Base-by-base conservation (phyloP, 92 coral and sea anemone species). In the Montipora capitata region DNA sequence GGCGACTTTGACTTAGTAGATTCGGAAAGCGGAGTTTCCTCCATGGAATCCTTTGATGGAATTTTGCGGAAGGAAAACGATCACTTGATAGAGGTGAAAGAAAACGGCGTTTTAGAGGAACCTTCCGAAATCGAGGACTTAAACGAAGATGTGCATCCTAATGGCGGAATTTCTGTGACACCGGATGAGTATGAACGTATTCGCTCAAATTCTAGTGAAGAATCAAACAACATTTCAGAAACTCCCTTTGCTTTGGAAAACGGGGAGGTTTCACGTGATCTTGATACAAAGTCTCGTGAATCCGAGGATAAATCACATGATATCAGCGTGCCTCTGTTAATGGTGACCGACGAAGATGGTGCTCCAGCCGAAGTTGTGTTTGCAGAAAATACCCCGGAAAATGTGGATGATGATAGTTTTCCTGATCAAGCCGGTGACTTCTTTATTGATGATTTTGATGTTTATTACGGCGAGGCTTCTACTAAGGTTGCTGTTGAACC, bases 31-130 rank as follows among this genome's bases (percentile, higher is more conserved):
- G 98, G 98, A 2, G 98, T 95, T 10, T 95, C 98, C 3, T 95
- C 98, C 15, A 95, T 95, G 98, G 98, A 95, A 73, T 95, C 98
- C 14, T 91, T 95, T 40, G 98, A 95, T 58, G 94, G 95, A 11
- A 52, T 93, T 15, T 67, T 93, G 12, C 88, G 77, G 12, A 92
- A 85, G 48, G 87, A 85, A n/a, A 88, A 77, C 68, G 83, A 78
- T 56, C 80, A 91, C 41, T 70, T 56, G n/a, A 16, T 81, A 2
- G 84, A 79, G 11, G 91, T 66, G 69, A 61, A 54, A 20, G 85
- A 79, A 79, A 70, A 70, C 63, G 91, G 82, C 20, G 62, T 66
- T 39, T 58, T 58, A 7, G 92, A 84, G 40, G 79, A 83, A 40
- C 66, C 42, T 57, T 63, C 88, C 15, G 85, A 40, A 7, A 61